Conservation (phyloP, 2,113 vertebrate species). For the Brienomyrus longianalis region DNA sequence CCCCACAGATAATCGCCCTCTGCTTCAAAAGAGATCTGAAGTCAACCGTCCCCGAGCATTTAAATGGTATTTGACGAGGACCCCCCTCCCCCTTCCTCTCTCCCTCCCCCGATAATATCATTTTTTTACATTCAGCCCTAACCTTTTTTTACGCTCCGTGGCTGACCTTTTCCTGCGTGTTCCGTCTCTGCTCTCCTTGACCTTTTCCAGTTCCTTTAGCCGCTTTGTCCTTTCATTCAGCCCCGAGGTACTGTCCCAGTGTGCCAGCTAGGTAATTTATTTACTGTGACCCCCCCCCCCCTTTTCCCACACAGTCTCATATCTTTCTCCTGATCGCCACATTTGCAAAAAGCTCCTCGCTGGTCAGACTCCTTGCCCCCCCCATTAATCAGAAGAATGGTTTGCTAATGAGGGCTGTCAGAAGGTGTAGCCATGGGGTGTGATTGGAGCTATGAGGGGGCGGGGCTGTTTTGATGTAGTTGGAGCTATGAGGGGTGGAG, state of each 20-base stretch:
- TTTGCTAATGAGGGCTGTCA: not conserved
- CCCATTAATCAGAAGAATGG: not conserved
- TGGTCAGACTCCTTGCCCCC: not conserved
- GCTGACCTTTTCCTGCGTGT: constrained; percentile 49
- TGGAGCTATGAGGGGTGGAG: too few species aligned
- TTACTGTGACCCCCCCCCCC: constrained; percentile 33
- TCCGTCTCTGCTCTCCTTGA: constrained; percentile 52
- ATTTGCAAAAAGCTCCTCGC: not conserved
- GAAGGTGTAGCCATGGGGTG: not conserved
- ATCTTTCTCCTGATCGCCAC: not conserved
- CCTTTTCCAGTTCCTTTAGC: constrained; percentile 45
- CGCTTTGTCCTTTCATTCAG: constrained; percentile 48
- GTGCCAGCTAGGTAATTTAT: constrained; percentile 53
- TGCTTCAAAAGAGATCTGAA: not conserved
- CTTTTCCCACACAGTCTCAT: not conserved
- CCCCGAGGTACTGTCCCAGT: constrained; percentile 48
- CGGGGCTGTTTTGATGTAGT: not conserved
- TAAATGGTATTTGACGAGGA: not conserved
- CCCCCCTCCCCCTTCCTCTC: constrained; percentile 9
- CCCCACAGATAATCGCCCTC: not conserved
- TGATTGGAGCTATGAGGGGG: not conserved
- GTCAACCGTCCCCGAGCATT: not conserved
- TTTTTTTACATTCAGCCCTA: constrained; percentile 38
- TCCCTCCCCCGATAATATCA: constrained; percentile 16
- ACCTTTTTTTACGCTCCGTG: constrained; percentile 29